Conservation (phyloP, 2,888 invertebrate genomes). For the Leucophenga maculata region DNA sequence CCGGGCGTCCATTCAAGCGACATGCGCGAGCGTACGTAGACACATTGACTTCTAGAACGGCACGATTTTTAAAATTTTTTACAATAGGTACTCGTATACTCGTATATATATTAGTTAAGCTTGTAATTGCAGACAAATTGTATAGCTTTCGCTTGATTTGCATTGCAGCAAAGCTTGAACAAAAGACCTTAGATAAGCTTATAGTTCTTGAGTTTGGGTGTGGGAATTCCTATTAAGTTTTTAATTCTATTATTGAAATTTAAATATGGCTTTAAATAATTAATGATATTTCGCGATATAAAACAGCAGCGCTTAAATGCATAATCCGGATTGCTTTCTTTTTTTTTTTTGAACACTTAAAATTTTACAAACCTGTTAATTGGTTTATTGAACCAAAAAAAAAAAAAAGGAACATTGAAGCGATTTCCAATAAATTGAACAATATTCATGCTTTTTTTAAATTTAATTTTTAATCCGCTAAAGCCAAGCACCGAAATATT, state of each 20-base stretch:
- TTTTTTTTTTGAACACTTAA: slow-evolving; percentile 39
- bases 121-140: slow-evolving; percentile 21
- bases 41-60: slow-evolving; percentile 38
- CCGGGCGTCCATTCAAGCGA: background rate
- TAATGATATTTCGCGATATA: background rate
- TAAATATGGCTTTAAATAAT: background rate
- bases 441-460: background rate
- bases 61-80: slow-evolving; percentile 44
- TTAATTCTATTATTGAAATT: background rate
- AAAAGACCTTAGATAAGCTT: slow-evolving; percentile 32
- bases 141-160: slow-evolving; percentile 23
- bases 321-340: too few species aligned
- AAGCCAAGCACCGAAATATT: background rate
- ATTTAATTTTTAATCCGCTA: background rate
- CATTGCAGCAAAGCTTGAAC: slow-evolving; percentile 10
- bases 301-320: too few species aligned
- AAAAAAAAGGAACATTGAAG: background rate
- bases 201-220: background rate
- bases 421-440: background rate
- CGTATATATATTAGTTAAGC: slow-evolving; percentile 38
- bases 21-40: background rate
- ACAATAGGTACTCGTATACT: slow-evolving; percentile 4
- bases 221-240: slow-evolving; percentile 38
- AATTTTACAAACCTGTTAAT: slow-evolving; percentile 44
- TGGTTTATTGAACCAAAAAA: slow-evolving; percentile 22